These are phyloP conservation scores for Sipha maydis DNA, from an alignment of 2,888 invertebrate genomes.

Conservation along the genomic window DNA sequence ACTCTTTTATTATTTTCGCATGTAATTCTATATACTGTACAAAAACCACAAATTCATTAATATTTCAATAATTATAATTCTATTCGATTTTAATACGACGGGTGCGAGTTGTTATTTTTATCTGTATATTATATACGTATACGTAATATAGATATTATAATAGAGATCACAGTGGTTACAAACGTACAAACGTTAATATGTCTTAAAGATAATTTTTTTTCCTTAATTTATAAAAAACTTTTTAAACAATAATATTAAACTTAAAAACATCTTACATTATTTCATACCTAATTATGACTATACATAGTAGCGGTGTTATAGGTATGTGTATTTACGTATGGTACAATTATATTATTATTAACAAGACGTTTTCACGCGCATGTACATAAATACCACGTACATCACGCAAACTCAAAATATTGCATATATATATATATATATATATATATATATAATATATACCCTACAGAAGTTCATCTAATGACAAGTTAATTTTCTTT, in stretches of 20 bases:
- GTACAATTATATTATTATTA: constrained; percentile 35
- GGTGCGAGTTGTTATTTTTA: constrained; percentile 54
- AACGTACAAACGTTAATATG: constrained; percentile 53
- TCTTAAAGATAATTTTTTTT: constrained; percentile 41
- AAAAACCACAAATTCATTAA: constrained; percentile 53
- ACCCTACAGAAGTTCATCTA: constrained; percentile 43
- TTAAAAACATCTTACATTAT: constrained; percentile 53
- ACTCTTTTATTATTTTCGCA: constrained; percentile 43
- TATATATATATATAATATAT: neutral
- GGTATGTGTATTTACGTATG: constrained; percentile 40
- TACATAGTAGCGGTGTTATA: constrained; percentile 55
- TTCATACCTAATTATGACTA: constrained; percentile 53
- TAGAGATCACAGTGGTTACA: constrained; percentile 62
- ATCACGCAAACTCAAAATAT: constrained; percentile 23
- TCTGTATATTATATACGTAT: constrained; percentile 19
- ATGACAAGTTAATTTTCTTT: constrained; percentile 26
- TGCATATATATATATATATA: neutral
- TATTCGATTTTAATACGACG: constrained; percentile 45
- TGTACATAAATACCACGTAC: neutral
- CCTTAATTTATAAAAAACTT: constrained; percentile 32
- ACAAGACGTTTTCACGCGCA: constrained; percentile 21
- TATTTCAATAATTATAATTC: constrained; percentile 45
- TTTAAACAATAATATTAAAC: constrained; percentile 47
- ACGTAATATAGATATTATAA: constrained; percentile 47
- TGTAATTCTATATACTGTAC: constrained; percentile 56